Evolutionary conservation across 35 echinoderm and acorn worm genomes (phyloP), one percentile per base, ranked within the genome.

Genomic region (Amphiura filiformis): DNA sequence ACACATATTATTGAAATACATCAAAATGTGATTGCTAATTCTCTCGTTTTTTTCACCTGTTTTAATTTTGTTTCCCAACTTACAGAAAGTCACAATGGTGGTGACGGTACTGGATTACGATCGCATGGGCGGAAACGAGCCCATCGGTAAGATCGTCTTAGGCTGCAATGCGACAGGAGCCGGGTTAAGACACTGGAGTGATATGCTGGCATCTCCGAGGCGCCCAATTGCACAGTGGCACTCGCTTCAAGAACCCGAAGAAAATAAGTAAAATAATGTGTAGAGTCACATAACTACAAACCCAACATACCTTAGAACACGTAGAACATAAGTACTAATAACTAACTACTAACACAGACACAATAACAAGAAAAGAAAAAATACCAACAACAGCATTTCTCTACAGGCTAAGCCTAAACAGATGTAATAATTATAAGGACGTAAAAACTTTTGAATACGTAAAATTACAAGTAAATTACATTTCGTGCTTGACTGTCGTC

Each of bases 211-310:
- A 52, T 97, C 95, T 1, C 95, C 95, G 64, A 86, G 95, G 57
- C 89, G 95, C 78, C 95, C 95, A 52, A 97, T 97, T 82, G 95
- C 95, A 31, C 95, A 97, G 78, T 97, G 95, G 95, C 95, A 97
- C 77, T 94, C 95, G 37, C 86, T 97, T 39, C 89, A 94, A 49
- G 95, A 97, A 34, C 89, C 90, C 34, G 95, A 97, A 36, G 94
- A 97, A 78, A 86, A 86, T 32, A 95, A 95, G 85, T 95, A 91
- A 76, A 81, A 61, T 0, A 36, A 80, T n/a, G n/a, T n/a, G n/a
- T n/a, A n/a, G 38, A 14, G 36, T 13, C n/a, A 31, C 76, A 77
- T 77, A 77, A 2, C 3, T 23, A 80, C 78, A 5, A 0, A 33
- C 33, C 33, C 33, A 13, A n/a, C 5, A 31, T 33, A 34, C 14